Evolutionary conservation across 2,113 vertebrate species (phyloP), one percentile per base, ranked within the genome.

Genomic region (Boleophthalmus pectinirostris): DNA sequence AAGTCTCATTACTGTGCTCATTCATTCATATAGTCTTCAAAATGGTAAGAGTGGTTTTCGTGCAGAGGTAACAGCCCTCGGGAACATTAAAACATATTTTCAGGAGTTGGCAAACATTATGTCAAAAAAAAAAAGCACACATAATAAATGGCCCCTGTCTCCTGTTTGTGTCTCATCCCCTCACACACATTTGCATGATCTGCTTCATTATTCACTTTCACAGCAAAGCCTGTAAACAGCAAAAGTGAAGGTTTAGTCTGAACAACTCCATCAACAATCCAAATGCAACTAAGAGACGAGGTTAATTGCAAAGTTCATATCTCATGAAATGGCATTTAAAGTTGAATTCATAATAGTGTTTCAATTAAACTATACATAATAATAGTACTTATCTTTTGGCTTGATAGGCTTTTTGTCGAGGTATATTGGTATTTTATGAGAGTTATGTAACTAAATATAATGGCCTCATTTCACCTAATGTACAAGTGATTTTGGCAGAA

Each of bases 351-450:
- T 71, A 73, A 66, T 73, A 61, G 4, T 57, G 14, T 14, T 38
- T 56, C 56, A 58, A 75, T 77, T 68, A 46, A 61, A 4, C 64
- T 68, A 76, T 81, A 9, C 67, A 16, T 57, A 75, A 61, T 58
- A 49, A 74, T 47, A 33, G 6, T 68, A 75, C 51, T 66, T 79
- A 79, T 82, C 0, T 53, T 75, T 81, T 78, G 69, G 60, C 73
- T 66, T 84, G 14, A 87, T 85, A 85, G 75, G 75, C 79, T 88
- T 82, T 74, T 51, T 69, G 14, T 54, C 69, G 81, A 86, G 88
- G 82, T 88, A 87, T 82, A 78, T 68, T 78, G 69, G 79, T 76
- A 79, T 85, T 64, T 79, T 35, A 53, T 78, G 68, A 56, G 61
- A 69, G 43, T 82, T 79, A 53, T 56, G 51, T 45, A 80, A 70